Evolutionary conservation across 1,140 invertebrate species (phyloP).

Genomic region (Mya arenaria): DNA sequence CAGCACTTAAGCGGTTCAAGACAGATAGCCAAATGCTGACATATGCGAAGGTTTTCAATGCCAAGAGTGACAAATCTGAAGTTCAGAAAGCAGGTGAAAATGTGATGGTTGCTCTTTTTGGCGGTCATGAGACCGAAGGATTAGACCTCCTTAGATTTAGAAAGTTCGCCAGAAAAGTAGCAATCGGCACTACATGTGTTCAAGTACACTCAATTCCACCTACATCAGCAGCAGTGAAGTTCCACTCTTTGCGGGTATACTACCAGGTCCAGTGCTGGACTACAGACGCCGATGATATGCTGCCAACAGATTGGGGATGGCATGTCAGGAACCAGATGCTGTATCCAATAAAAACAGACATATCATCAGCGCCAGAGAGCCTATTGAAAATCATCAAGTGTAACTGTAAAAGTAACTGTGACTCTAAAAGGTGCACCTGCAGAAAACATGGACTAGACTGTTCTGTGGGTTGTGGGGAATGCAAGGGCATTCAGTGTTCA

Average conservation of each 20-base stretch:
- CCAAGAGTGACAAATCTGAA: no score
- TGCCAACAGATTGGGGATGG: not conserved
- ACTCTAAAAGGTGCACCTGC: conserved; percentile 2
- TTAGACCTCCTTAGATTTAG: not conserved
- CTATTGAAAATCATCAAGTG: not conserved
- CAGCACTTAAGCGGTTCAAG: not conserved
- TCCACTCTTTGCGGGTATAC: not conserved
- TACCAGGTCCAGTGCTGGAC: not conserved
- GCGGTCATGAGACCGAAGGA: not conserved
- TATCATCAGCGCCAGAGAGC: conserved; percentile 9
- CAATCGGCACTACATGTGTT: not conserved
- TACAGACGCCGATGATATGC: not conserved
- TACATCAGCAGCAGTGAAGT: not conserved
- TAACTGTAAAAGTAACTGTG: conserved; percentile 19
- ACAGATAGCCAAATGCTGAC: no score
- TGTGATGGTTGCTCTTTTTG: not conserved
- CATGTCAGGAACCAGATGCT: not conserved
- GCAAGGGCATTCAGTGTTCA: not conserved
- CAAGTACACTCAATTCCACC: not conserved
- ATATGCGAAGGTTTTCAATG: not conserved
- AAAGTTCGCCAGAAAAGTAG: conserved; percentile 1
- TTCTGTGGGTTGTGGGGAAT: conserved; percentile 5
- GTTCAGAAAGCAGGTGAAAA: not conserved
- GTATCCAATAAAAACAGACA: not conserved
- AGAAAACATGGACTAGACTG: conserved; percentile 24